These are phyloP conservation scores for Polyploca ridens DNA, from an alignment of 2,888 invertebrate genomes.

Conservation along the genomic window DNA sequence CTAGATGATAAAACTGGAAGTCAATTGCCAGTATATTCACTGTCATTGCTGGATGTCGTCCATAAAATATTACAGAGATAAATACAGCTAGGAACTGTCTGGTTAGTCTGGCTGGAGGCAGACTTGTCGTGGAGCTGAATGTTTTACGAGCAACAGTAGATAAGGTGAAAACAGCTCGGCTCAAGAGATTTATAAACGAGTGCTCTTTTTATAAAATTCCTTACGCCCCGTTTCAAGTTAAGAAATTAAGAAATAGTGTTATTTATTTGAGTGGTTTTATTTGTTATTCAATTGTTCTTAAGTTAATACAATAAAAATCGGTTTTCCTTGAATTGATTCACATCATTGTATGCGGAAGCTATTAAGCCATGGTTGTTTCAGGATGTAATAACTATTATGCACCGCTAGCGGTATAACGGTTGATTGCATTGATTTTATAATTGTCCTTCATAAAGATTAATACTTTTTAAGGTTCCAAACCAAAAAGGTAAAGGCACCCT, in stretches of 20 bases:
- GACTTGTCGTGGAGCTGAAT: slow-evolving; percentile 19
- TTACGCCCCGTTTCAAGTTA: background rate
- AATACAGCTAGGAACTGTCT: slow-evolving; percentile 13
- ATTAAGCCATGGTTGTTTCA: background rate
- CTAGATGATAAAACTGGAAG: background rate
- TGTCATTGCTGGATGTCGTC: background rate
- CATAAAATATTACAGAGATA: slow-evolving; percentile 10
- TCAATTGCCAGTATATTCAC: background rate
- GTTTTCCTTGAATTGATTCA: background rate
- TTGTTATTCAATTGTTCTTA: background rate
- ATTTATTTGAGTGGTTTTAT: background rate
- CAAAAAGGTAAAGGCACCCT: no score
- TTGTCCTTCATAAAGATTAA: no score
- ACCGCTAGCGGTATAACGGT: background rate
- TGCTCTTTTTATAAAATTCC: background rate
- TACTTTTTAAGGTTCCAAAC: no score
- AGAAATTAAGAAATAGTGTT: background rate
- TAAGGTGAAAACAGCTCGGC: slow-evolving; percentile 34
- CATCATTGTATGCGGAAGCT: background rate
- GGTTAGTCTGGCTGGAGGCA: slow-evolving; percentile 16
- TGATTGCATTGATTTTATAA: slow-evolving; percentile 3
- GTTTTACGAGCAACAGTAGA: slow-evolving; percentile 32
- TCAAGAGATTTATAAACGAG: slow-evolving; percentile 24
- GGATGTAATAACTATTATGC: background rate
- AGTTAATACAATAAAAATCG: no score